Percentiles rank a stretch among this genome's conserved stretches.
Evolutionary conservation across 2,797 vertebrate species (phyloP).

Genomic region (Emys orbicularis): DNA sequence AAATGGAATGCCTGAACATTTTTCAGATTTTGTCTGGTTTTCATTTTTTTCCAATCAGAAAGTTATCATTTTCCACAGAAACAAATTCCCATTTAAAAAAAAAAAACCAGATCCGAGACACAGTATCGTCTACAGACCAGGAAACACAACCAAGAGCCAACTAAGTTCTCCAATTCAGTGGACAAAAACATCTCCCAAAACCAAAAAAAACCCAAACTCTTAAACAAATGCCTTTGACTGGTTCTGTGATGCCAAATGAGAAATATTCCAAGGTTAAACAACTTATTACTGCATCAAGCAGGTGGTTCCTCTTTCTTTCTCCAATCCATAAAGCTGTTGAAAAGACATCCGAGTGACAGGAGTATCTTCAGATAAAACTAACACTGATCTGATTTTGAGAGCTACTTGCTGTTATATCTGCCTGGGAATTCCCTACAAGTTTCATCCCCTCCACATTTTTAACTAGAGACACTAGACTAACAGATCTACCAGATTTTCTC

Average conservation of each 20-base stretch:
- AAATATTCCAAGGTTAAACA: neutral
- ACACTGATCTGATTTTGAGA: neutral
- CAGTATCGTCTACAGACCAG: neutral
- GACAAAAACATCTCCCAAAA: neutral
- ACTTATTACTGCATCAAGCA: rapidly evolving
- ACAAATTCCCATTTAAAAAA: neutral
- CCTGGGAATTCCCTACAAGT: neutral
- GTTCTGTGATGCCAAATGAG: neutral
- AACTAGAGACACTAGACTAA: neutral
- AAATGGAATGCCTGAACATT: neutral
- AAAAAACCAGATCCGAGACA: neutral
- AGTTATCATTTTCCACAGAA: neutral
- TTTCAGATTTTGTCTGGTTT: neutral
- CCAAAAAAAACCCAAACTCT: rapidly evolving
- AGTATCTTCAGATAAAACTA: rapidly evolving
- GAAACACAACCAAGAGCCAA: neutral
- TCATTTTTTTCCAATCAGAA: neutral
- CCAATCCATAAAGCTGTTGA: neutral
- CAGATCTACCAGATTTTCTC: rapidly evolving
- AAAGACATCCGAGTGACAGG: neutral
- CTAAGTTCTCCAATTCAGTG: neutral
- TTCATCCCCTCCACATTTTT: rapidly evolving
- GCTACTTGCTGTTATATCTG: rapidly evolving
- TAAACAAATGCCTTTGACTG: rapidly evolving
- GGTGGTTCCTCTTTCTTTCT: neutral